Base-by-base conservation (phyloP, 1,140 invertebrate genomes). In the Drosophila pallidifrons region DNA sequence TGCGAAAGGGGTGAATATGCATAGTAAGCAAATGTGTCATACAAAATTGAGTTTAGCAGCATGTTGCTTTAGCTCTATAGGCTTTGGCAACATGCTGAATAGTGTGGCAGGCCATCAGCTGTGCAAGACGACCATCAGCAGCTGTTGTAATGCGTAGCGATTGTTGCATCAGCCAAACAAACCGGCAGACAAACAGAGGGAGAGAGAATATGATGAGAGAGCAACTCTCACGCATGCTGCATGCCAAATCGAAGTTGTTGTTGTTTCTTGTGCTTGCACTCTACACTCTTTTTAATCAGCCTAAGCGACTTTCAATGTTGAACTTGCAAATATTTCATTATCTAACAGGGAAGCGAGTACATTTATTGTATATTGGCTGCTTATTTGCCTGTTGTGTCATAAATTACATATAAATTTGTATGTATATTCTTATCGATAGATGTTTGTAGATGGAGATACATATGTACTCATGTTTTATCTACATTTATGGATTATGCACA, bases 101-200 rank as follows among this genome's bases (percentile, higher is more conserved):
- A 59, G 43, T 7, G 15, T 49, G 1, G 1, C 30, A 35, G 20
- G 16, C 57, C 13, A 66, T 80, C 71, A 82, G 76, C 79, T 82
- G 82, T 52, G 54, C 61, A 28, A 4, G 15, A 25, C 20, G 16
- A 6, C 16, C 16, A 61, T 47, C 49, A 30, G 51, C 15, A 78
- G 69, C 83, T 87, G 83, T 59, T 85, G 86, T 63, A 88, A 88
- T 78, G 30, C 41, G 45, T 64, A 51, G 57, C 54, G 81, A 59
- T 64, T 90, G 75, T 88, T 88, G 85, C 85, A 88, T 88, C 85
- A 88, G 80, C 85, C 86, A 89, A 72, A 71, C 43, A 89, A 72
- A 71, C 46, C 38, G 59, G 60, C 45, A 65, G 47, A 71, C 16
- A 25, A 52, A 16, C 25, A 54, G 16, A 71, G 45, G 43, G 58